These are phyloP conservation scores for Calycopis cecrops DNA, from an alignment of 1,140 invertebrate species.

Conservation along the genomic window DNA sequence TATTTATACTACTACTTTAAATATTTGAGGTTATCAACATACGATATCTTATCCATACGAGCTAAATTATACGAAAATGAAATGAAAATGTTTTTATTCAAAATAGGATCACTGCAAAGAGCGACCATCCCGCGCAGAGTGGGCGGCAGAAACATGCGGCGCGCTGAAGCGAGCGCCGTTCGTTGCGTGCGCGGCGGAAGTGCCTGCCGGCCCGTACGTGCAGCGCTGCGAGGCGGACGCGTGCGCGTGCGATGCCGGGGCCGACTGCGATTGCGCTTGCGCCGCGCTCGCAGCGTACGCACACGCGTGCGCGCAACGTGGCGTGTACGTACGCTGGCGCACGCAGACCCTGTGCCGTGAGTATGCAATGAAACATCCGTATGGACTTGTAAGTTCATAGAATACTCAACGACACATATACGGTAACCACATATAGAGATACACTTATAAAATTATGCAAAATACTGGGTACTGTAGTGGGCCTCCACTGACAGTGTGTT, in stretches of 20 bases:
- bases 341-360: slow-evolving; percentile 88
- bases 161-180: slow-evolving; percentile 85
- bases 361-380: slow-evolving; percentile 38
- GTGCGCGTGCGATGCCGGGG: slow-evolving; percentile 91
- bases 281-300: slow-evolving; percentile 91
- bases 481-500: too few species aligned
- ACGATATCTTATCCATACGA: too few species aligned
- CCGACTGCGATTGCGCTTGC: slow-evolving; percentile 93
- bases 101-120: slow-evolving; percentile 82
- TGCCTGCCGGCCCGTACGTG: slow-evolving; percentile 81
- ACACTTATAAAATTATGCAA: too few species aligned
- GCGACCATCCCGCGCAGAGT: slow-evolving; percentile 84
- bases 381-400: too few species aligned
- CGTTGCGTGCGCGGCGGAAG: slow-evolving; percentile 85
- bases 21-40: too few species aligned
- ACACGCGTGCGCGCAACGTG: slow-evolving; percentile 84
- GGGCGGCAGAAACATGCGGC: slow-evolving; percentile 85
- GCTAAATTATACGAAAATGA: too few species aligned
- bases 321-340: slow-evolving; percentile 86
- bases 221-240: slow-evolving; percentile 86
- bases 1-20: too few species aligned
- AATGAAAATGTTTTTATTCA: too few species aligned
- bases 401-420: too few species aligned
- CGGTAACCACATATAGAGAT: too few species aligned
- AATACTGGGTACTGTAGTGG: too few species aligned